A percentile compares a stretch with the other conserved stretches of the same genome.
These are phyloP conservation scores for Spondyliosoma cantharus DNA, from an alignment of 2,797 vertebrate species.

Conservation along the genomic window DNA sequence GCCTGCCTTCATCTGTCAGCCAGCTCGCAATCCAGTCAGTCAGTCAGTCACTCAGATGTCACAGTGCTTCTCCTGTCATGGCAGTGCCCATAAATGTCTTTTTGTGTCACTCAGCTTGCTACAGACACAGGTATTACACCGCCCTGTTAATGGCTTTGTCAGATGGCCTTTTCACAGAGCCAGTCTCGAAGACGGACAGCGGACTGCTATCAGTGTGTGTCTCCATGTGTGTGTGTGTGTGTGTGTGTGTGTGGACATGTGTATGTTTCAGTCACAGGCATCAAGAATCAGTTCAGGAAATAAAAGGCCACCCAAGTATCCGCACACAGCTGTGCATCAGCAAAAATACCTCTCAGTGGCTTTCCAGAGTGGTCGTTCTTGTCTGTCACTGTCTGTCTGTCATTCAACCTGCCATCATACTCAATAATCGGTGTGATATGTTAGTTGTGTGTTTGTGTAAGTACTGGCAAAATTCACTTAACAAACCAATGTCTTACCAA, in stretches of 20 bases:
- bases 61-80: slow-evolving; percentile 71
- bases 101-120: slow-evolving; percentile 73
- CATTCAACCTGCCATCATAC: slow-evolving; percentile 30
- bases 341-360: slow-evolving; percentile 49
- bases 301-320: slow-evolving; percentile 71
- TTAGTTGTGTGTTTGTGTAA: slow-evolving; percentile 6
- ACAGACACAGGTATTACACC: slow-evolving; percentile 81
- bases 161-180: slow-evolving; percentile 81
- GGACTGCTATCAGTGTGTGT: slow-evolving; percentile 64
- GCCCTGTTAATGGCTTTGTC: slow-evolving; percentile 84
- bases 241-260: slow-evolving; percentile 38
- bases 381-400: slow-evolving; percentile 63
- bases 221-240: slow-evolving; percentile 36
- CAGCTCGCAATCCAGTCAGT: slow-evolving; percentile 49
- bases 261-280: slow-evolving; percentile 66
- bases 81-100: slow-evolving; percentile 78
- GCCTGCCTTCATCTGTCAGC: slow-evolving; percentile 63
- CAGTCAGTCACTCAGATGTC: slow-evolving; percentile 65
- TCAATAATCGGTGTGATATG: slow-evolving; percentile 28
- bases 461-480: slow-evolving; percentile 3
- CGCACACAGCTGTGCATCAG: slow-evolving; percentile 58
- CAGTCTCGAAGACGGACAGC: slow-evolving; percentile 75
- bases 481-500: slow-evolving; percentile 15
- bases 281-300: slow-evolving; percentile 72
- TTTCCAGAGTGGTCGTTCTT: slow-evolving; percentile 54